Conservation (phyloP, 2,113 vertebrate species). For the Pseudorasbora parva region DNA sequence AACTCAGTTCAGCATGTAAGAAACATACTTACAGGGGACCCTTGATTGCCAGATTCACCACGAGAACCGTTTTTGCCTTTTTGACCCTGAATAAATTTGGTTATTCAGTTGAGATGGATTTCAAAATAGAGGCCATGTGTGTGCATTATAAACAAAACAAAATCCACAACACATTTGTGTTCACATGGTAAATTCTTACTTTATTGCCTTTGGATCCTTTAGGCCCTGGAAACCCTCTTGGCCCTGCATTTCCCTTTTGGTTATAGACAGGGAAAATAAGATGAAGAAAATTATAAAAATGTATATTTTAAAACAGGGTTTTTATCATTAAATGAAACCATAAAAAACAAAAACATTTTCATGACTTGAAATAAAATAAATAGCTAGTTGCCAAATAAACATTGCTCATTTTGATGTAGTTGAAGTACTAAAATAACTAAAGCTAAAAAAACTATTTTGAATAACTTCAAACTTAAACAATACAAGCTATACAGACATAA, state of each 20-base stretch:
- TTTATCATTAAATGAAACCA: neutral
- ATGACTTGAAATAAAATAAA: neutral
- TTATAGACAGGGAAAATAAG: slow-evolving; percentile 35
- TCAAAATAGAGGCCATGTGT: neutral
- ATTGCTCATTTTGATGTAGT: neutral
- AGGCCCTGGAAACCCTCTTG: slow-evolving; percentile 83
- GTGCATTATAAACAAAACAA: neutral
- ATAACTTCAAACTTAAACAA: no score
- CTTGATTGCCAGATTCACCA: slow-evolving; percentile 81
- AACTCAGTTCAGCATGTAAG: neutral
- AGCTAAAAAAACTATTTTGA: neutral
- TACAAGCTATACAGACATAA: neutral
- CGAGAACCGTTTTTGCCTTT: slow-evolving; percentile 86
- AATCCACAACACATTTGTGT: neutral
- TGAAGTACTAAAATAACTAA: neutral
- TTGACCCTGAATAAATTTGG: slow-evolving; percentile 80
- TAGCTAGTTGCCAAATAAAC: neutral
- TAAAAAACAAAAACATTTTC: neutral
- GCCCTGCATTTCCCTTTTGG: slow-evolving; percentile 88
- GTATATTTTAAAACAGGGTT: neutral
- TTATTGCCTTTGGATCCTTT: slow-evolving; percentile 94
- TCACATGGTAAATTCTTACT: slow-evolving; percentile 72
- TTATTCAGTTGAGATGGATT: neutral
- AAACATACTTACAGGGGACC: slow-evolving; percentile 81
- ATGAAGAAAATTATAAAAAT: neutral